Evolutionary conservation across 2,888 invertebrate species (phyloP), one percentile per base, ranked within the genome.

Genomic region (Lycocerus yunnanus): DNA sequence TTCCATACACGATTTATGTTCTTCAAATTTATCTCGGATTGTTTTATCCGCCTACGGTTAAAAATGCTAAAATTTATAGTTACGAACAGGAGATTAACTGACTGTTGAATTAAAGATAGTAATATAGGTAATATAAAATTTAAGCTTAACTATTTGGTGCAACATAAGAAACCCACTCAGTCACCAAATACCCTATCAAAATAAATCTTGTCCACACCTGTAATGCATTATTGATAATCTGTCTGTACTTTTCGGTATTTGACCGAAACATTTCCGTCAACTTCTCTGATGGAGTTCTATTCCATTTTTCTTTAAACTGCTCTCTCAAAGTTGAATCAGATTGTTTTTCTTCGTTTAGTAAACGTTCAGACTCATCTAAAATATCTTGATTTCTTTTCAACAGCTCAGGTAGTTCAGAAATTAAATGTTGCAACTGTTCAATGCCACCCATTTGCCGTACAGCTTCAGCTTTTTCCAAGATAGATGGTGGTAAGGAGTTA

Each of bases 261-360:
- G 93, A 90, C 79, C 92, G 91, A 86, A 98, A 95, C 84, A 96
- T 94, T 84, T 94, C 95, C 0, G 98, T 99, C 72, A 99, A 91
- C 85, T 93, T 93, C 18, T 91, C 92, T 0, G 98, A 98, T 1
- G 95, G 90, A 18, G 96, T 96, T 83, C 99, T 92, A 1, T 93
- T 92, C 99, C 99, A 99, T 78, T 93, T 92, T 78, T 95, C 95
- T 82, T 95, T 96, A 86, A 99, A 98, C 89, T 99, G 98, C 61
- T 89, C 88, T 74, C 96, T 91, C 80, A 99, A 89, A 83, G 95
- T 92, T 82, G 92, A 92, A 87, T 99, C 99, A 1, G 97, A 95
- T 80, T 94, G 92, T 80, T 93, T 93, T 88, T 99, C 99, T 86
- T 98, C 98, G 82, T 93, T 93, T 81, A 99, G 88, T 90, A 96